phyloP scores from a whole-genome alignment of 2,888 invertebrate species.

The Amblyjoppa proteus region DNA sequence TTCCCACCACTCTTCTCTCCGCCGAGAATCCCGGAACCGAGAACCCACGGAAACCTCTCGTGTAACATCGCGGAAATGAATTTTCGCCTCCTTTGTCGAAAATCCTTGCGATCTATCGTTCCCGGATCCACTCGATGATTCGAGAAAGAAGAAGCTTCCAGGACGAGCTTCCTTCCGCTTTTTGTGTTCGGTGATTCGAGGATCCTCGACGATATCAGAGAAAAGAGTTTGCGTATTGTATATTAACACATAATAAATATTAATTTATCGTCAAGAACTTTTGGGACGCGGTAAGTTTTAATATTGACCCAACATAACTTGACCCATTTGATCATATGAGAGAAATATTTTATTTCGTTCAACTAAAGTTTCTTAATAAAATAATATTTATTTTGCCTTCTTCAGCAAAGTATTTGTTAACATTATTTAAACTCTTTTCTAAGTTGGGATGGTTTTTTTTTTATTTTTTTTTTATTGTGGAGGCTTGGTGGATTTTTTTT shows the following conservation, averaged over 20 bases:
- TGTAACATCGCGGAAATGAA: constrained; percentile 31
- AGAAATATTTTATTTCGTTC: too few species aligned
- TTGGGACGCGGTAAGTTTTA: too few species aligned
- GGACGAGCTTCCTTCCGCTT: neutral
- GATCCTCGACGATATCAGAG: neutral
- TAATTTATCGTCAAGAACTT: too few species aligned
- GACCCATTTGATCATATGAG: too few species aligned
- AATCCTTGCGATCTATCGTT: constrained; percentile 67
- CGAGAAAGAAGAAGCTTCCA: constrained; percentile 43
- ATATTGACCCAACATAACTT: too few species aligned
- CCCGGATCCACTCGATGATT: constrained; percentile 58
- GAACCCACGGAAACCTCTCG: constrained; percentile 5
- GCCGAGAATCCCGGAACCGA: neutral
- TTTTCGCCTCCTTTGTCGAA: constrained; percentile 67
- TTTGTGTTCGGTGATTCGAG: neutral
- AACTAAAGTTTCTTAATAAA: neutral
- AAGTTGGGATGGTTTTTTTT: neutral
- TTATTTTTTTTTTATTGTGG: neutral
- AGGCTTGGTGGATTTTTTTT: constrained; percentile 44
- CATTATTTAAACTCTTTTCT: neutral
- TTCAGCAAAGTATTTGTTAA: neutral
- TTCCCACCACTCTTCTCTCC: constrained; percentile 29
- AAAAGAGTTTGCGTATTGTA: too few species aligned
- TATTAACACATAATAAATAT: neutral
- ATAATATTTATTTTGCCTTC: neutral